Evolutionary conservation across 2,113 vertebrate species (phyloP).

Genomic region (Nyctibius bracteatus): DNA sequence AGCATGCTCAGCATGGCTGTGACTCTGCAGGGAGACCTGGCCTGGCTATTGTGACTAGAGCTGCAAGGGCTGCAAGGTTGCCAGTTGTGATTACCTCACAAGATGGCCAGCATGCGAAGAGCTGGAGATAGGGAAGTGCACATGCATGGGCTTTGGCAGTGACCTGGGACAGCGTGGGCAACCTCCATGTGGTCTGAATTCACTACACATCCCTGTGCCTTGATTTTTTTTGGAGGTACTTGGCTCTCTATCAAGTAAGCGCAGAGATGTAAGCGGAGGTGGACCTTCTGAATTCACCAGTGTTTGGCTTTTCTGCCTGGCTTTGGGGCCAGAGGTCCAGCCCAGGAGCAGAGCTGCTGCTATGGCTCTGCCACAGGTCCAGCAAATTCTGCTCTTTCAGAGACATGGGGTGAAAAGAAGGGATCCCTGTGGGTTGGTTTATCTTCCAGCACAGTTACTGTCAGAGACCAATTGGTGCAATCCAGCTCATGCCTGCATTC

Average conservation of each 20-base stretch:
- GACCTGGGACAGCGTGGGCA: neutral
- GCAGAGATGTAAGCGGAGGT: neutral
- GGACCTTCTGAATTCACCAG: neutral
- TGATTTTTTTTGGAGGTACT: neutral
- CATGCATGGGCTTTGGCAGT: neutral
- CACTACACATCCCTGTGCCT: neutral
- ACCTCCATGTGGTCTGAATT: neutral
- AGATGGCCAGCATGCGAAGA: neutral
- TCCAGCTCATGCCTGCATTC: neutral
- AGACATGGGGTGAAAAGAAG: neutral
- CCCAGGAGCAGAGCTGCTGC: neutral
- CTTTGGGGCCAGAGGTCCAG: neutral
- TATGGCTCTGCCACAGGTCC: neutral
- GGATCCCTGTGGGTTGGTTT: neutral
- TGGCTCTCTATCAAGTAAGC: neutral
- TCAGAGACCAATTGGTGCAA: neutral
- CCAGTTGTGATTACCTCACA: neutral
- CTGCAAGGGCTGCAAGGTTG: neutral
- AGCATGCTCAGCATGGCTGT: accelerated
- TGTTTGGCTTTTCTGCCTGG: neutral
- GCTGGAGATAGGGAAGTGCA: neutral
- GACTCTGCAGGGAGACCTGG: neutral
- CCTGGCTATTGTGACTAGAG: neutral
- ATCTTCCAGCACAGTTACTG: neutral
- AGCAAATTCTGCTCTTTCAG: neutral